Conservation (phyloP, 2,888 invertebrate genomes). For the Pachymerium ferrugineum region DNA sequence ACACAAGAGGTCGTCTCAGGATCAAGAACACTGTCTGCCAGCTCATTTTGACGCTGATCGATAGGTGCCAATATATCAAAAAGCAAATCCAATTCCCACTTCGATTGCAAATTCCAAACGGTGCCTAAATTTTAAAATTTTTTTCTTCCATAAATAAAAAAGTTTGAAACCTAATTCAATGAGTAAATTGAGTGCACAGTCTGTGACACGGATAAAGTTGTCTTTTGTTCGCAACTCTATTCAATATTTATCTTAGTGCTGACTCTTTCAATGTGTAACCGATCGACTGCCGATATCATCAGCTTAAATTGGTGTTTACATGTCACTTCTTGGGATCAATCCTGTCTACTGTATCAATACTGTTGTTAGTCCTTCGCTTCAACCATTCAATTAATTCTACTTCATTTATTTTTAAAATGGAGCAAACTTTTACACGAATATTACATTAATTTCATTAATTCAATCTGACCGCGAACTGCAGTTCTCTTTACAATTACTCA, state of each 20-base stretch:
- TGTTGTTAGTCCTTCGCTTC: too few relatives aligned
- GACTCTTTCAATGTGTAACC: slow-evolving; percentile 3
- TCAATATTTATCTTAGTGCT: slow-evolving; percentile 9
- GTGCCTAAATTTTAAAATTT: too few relatives aligned
- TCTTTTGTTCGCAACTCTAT: not conserved
- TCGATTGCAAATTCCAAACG: not conserved
- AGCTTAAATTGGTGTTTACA: not conserved
- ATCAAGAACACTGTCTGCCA: slow-evolving; percentile 15
- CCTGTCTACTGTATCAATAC: not conserved
- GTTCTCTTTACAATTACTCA: too few relatives aligned
- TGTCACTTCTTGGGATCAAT: not conserved
- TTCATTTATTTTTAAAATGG: too few relatives aligned
- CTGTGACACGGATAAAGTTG: not conserved
- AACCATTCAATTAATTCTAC: too few relatives aligned
- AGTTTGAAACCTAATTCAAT: not conserved
- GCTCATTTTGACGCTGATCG: slow-evolving; percentile 21
- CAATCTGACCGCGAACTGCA: too few relatives aligned
- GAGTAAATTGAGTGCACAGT: not conserved
- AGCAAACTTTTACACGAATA: too few relatives aligned
- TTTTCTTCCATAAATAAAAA: not conserved
- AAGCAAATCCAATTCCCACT: not conserved
- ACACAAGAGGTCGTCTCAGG: slow-evolving; percentile 21
- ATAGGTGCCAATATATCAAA: slow-evolving; percentile 1
- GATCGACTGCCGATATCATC: slow-evolving; percentile 12
- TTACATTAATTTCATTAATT: too few relatives aligned